Evolutionary conservation across 2,888 invertebrate genomes (phyloP), one percentile per base, ranked within the genome.

Genomic region (Drosophila emarginata): DNA sequence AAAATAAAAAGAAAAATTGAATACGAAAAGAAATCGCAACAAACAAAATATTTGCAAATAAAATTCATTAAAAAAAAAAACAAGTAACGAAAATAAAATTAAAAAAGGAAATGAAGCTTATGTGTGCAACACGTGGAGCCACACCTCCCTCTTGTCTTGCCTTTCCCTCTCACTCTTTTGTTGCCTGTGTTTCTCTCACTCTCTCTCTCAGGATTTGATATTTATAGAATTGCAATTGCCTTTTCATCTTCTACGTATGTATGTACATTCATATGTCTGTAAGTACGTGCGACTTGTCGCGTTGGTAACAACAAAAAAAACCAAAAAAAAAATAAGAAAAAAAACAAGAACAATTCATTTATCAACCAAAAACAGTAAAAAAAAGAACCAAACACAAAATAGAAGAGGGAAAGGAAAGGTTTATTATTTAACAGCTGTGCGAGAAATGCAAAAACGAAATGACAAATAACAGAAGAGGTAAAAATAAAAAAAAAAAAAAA

Each of bases 1-100:
- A 81, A 79, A 80, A 83, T 74, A 67, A 75, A 72, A 51, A 67
- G 58, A 72, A 78, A 78, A 74, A 36, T 11, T 32, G 9, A 9
- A 32, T 32, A 32, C 36, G 2, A 4, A 9, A 56, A n/a, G n/a
- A 21, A 15, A 11, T 18, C 45, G 21, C 50, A 45, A 50, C 28
- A 59, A 6, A 36, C 51, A 14, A 58, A 59, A 52, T 2, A 56
- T 52, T 9, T 58, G 37, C 40, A 52, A 21, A 58, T 12, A 50
- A 57, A 56, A 67, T 67, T 76, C 73, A 61, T 68, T 73, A 76
- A 79, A 14, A 65, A 45, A 21, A 12, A 54, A 21, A 36, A 21
- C 5, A 28, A 11, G 32, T 9, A 32, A 32, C 9, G 28, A 28
- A 58, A 11, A 59, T 15, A 28, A n/a, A 18, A 21, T 26, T 4